Evolutionary conservation across 2,797 vertebrate species (phyloP).

Genomic region (Podargus strigoides): DNA sequence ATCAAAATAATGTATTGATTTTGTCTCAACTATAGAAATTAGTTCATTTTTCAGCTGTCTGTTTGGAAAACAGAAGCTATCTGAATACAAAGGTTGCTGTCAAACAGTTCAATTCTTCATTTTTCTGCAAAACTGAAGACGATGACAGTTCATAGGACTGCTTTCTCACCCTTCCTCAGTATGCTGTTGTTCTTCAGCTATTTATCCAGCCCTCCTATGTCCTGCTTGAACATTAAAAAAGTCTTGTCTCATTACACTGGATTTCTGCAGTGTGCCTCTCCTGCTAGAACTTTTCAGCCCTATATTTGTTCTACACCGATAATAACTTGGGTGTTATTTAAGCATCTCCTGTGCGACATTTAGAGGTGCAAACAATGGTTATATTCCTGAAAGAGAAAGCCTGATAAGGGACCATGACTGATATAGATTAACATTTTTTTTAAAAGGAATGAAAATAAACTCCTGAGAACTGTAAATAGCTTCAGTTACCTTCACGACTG

Average conservation of each 20-base stretch:
- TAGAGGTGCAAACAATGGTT: background rate
- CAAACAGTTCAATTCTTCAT: background rate
- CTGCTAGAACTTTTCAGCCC: background rate
- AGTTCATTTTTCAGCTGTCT: background rate
- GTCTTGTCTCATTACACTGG: background rate
- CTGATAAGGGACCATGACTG: background rate
- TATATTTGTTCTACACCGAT: background rate
- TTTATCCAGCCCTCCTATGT: background rate
- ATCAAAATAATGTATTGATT: conserved; percentile 23
- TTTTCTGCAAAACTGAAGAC: background rate
- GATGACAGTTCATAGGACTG: background rate
- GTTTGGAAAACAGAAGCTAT: conserved; percentile 16
- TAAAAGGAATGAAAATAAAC: background rate
- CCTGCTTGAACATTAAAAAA: background rate
- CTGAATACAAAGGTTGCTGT: background rate
- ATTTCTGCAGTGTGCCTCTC: background rate
- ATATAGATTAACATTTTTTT: background rate
- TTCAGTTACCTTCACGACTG: background rate
- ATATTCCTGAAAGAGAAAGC: background rate
- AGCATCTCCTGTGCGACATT: background rate
- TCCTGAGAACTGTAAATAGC: background rate
- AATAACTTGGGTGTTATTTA: background rate
- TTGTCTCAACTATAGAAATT: background rate
- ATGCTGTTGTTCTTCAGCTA: background rate
- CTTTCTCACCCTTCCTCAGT: background rate